Evolutionary conservation across 2,113 vertebrate genomes (phyloP).

Genomic region (Carettochelys insculpta): DNA sequence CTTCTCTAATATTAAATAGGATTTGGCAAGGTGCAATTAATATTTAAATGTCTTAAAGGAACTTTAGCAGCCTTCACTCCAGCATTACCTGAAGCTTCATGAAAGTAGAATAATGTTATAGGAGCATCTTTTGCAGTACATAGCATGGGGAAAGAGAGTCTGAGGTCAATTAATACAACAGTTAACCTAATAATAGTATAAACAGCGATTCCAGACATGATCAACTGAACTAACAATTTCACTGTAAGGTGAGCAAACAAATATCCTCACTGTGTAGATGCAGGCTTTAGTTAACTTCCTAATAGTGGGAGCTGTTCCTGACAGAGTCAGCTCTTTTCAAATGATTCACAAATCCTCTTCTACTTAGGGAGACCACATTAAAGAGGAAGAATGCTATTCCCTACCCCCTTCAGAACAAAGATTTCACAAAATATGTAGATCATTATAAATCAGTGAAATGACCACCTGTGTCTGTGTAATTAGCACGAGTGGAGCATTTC

Average conservation of each 20-base stretch:
- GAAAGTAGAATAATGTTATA: background rate
- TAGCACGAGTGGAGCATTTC: slow-evolving; percentile 47
- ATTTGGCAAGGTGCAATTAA: background rate
- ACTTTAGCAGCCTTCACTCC: background rate
- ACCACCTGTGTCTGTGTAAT: slow-evolving; percentile 55
- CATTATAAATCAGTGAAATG: slow-evolving; percentile 50
- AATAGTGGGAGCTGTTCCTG: slow-evolving; percentile 39
- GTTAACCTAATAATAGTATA: slow-evolving; percentile 25
- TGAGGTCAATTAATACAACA: slow-evolving; percentile 13
- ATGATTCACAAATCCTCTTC: slow-evolving; percentile 51
- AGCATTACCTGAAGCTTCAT: background rate
- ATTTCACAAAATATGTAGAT: slow-evolving; percentile 20
- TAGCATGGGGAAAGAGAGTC: slow-evolving; percentile 8
- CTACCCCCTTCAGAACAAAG: background rate
- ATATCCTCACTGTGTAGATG: slow-evolving; percentile 41
- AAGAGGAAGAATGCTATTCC: slow-evolving; percentile 34
- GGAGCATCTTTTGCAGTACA: background rate
- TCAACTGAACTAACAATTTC: slow-evolving; percentile 52
- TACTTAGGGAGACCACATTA: slow-evolving; percentile 24
- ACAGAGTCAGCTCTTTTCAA: slow-evolving; percentile 37
- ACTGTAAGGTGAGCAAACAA: slow-evolving; percentile 28
- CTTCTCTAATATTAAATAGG: background rate
- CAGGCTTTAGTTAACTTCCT: slow-evolving; percentile 36
- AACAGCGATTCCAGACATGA: slow-evolving; percentile 13
- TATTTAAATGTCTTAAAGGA: background rate